These are phyloP conservation scores for Flexamia atlantica DNA, from an alignment of 2,888 invertebrate genomes.

Conservation along the genomic window DNA sequence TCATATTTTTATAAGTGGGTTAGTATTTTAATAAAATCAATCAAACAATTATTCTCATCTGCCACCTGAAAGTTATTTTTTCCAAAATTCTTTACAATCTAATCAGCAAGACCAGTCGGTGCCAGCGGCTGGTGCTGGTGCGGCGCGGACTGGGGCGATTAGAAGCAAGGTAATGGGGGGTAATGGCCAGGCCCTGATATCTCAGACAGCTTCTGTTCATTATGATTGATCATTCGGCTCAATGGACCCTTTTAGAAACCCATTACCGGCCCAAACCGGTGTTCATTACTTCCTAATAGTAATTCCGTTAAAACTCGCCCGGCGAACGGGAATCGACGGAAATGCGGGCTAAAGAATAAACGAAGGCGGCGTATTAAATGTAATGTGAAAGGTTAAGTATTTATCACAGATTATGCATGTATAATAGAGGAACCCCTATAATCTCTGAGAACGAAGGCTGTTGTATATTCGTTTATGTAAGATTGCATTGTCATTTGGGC, in stretches of 20 bases:
- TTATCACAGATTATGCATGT: too few species aligned
- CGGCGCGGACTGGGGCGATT: slow-evolving; percentile 31
- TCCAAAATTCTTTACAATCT: not conserved
- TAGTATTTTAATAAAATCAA: too few species aligned
- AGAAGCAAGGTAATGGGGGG: slow-evolving; percentile 53
- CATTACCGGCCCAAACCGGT: slow-evolving; percentile 53
- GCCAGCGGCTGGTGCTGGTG: not conserved
- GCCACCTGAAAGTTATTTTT: too few species aligned
- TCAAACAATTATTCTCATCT: too few species aligned
- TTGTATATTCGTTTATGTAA: too few species aligned
- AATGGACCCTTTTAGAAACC: slow-evolving; percentile 57
- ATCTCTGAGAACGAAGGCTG: too few species aligned
- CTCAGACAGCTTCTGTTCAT: slow-evolving; percentile 59
- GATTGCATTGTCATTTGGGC: too few species aligned
- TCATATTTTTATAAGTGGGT: too few species aligned
- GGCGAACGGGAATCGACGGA: not conserved
- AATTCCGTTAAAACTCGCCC: slow-evolving; percentile 40
- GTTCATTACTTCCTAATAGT: slow-evolving; percentile 56
- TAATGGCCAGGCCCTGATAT: slow-evolving; percentile 55
- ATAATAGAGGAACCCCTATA: too few species aligned
- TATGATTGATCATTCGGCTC: slow-evolving; percentile 58
- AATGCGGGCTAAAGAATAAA: slow-evolving; percentile 10
- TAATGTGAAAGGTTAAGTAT: too few species aligned
- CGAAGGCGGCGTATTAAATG: not conserved
- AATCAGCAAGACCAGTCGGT: not conserved